Conservation (phyloP, 2,113 vertebrate species). For the Centropus unirufus region DNA sequence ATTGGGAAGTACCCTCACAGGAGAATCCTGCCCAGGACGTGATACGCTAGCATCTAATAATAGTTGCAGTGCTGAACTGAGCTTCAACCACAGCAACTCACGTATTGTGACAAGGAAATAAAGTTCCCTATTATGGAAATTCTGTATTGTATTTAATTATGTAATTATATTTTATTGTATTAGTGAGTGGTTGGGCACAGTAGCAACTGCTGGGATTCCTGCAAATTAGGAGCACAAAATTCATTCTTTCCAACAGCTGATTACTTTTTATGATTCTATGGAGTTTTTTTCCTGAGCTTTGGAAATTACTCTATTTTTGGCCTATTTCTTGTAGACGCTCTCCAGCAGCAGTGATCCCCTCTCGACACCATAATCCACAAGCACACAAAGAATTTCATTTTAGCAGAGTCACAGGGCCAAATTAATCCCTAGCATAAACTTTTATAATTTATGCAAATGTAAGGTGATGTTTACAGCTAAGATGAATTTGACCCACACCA, state of each 20-base stretch:
- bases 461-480: background rate
- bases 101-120: slow-evolving; percentile 67
- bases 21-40: background rate
- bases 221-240: slow-evolving; percentile 58
- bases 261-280: slow-evolving; percentile 61
- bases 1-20: background rate
- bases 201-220: slow-evolving; percentile 51
- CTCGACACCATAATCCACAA: background rate
- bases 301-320: slow-evolving; percentile 57
- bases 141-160: slow-evolving; percentile 76
- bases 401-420: background rate
- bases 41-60: background rate
- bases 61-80: background rate
- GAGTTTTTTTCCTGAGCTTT: background rate
- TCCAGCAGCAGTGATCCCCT: slow-evolving; percentile 17
- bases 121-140: slow-evolving; percentile 74
- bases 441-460: background rate
- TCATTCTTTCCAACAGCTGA: slow-evolving; percentile 57
- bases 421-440: slow-evolving; percentile 7
- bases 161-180: slow-evolving; percentile 76
- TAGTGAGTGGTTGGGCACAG: slow-evolving; percentile 55
- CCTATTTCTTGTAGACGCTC: slow-evolving; percentile 20
- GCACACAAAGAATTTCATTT: slow-evolving; percentile 11
- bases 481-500: background rate
- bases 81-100: slow-evolving; percentile 45